Evolutionary conservation across 2,113 vertebrate genomes (phyloP), one percentile per base, ranked within the genome.

Genomic region (Tragelaphus scriptus): DNA sequence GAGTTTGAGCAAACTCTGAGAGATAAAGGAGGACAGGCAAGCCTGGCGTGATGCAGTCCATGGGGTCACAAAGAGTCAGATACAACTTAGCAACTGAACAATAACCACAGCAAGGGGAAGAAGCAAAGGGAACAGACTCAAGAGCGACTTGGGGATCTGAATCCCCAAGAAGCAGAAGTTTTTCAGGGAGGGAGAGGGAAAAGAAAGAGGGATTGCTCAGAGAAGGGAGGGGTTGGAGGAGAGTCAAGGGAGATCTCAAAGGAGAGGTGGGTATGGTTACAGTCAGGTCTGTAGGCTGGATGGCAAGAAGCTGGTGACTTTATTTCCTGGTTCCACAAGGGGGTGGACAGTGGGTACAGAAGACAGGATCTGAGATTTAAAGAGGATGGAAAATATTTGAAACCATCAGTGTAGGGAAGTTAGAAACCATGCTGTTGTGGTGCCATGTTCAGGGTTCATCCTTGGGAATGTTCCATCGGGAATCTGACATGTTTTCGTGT

Each of bases 361-460:
- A 49, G 21, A 44, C 21, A 81, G 47, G n/a, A 84, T 25, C 25
- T 61, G 28, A 51, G 5, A 44, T 28, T 81, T 40, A 56, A 96
- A 94, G 85, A 55, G 55, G 88, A 77, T 53, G 61, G 13, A 85
- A 95, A 90, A 28, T 19, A 13, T 59, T 30, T 56, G 88, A 82
- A 85, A 79, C 7, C 30, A 15, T 56, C 71, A 56, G 6, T 5
- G 6, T 19, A 15, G 30, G 21, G 23, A 93, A 61, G 19, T 7
- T 44, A 71, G 32, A 82, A 84, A 40, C 12, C 11, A 19, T 2
- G 8, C 17, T 26, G 8, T 0, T 2, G 0, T 26, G 56, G 16
- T 6, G 14, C 32, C 53, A 2, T 0, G 5, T 0, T 0, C 10
- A 82, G 30, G 30, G 82, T 5, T 58, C 19, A 5, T 44, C n/a